Evolutionary conservation across 2,888 invertebrate species (phyloP).

Genomic region (Pyralis farinalis): DNA sequence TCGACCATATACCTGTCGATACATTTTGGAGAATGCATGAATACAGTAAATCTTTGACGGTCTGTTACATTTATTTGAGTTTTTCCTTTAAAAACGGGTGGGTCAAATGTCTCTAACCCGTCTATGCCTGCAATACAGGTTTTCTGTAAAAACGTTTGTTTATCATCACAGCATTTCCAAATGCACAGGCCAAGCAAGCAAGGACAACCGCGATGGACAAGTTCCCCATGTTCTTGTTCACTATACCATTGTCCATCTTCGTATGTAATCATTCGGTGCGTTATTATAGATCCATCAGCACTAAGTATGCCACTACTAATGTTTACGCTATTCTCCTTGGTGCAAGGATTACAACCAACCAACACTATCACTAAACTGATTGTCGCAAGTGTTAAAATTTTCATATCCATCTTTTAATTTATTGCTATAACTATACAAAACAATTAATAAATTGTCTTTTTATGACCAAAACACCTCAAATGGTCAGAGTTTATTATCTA

Average conservation of each 20-base stretch:
- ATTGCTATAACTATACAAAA: too few relatives aligned
- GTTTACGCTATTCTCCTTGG: slow-evolving; percentile 49
- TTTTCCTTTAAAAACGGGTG: slow-evolving; percentile 48
- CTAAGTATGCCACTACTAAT: slow-evolving; percentile 45
- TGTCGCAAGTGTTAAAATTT: slow-evolving; percentile 26
- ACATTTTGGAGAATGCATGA: slow-evolving; percentile 31
- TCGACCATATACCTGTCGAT: slow-evolving; percentile 51
- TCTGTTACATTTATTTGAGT: slow-evolving; percentile 34
- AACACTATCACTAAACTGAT: slow-evolving; percentile 24
- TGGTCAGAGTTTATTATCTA: too few relatives aligned
- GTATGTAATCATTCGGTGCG: slow-evolving; percentile 51
- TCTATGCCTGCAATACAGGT: slow-evolving; percentile 35
- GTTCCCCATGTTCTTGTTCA: slow-evolving; percentile 31
- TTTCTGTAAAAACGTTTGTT: slow-evolving; percentile 35
- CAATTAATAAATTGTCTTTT: too few relatives aligned
- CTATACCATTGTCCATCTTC: slow-evolving; percentile 48
- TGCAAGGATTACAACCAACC: slow-evolving; percentile 42
- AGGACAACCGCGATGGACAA: slow-evolving; percentile 50
- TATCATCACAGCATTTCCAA: slow-evolving; percentile 55
- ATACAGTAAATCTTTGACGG: slow-evolving; percentile 5
- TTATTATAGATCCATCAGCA: slow-evolving; percentile 50
- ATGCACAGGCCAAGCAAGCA: slow-evolving; percentile 56
- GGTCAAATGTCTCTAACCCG: slow-evolving; percentile 52
- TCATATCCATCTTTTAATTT: slow-evolving; percentile 29
- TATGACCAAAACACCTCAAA: too few relatives aligned